These are phyloP conservation scores for Raja brachyura DNA, from an alignment of 2,113 vertebrate genomes.

Conservation along the genomic window DNA sequence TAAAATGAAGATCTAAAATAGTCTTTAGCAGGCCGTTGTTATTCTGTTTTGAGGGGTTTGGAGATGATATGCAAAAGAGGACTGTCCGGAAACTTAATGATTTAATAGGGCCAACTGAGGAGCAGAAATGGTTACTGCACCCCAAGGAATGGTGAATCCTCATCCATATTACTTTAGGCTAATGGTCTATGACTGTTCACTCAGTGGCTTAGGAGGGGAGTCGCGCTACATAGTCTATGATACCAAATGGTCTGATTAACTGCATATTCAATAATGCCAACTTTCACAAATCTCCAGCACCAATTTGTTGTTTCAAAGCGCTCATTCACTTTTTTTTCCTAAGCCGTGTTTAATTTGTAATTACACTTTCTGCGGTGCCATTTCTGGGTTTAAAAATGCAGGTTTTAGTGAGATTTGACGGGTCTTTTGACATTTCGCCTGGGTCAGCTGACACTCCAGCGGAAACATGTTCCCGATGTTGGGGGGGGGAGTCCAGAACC, in stretches of 20 bases:
- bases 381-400: background rate
- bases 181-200: slow-evolving; percentile 65
- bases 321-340: slow-evolving; percentile 52
- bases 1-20: background rate
- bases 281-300: slow-evolving; percentile 53
- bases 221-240: slow-evolving; percentile 72
- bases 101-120: slow-evolving; percentile 80
- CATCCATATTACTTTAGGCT: slow-evolving; percentile 73
- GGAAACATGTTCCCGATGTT: no score
- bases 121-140: slow-evolving; percentile 77
- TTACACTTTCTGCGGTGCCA: background rate
- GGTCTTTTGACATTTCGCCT: no score
- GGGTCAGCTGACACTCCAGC: no score
- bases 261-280: slow-evolving; percentile 81
- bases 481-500: no score
- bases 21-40: slow-evolving; percentile 57
- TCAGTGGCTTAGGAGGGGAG: slow-evolving; percentile 59
- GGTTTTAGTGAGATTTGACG: background rate
- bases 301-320: slow-evolving; percentile 59
- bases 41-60: slow-evolving; percentile 79
- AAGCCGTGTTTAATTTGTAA: slow-evolving; percentile 41
- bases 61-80: slow-evolving; percentile 80
- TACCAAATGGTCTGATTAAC: slow-evolving; percentile 80
- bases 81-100: slow-evolving; percentile 79
- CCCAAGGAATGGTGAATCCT: slow-evolving; percentile 75